Base-by-base conservation (phyloP, 2,888 invertebrate genomes). In the Agonopterix arenella region DNA sequence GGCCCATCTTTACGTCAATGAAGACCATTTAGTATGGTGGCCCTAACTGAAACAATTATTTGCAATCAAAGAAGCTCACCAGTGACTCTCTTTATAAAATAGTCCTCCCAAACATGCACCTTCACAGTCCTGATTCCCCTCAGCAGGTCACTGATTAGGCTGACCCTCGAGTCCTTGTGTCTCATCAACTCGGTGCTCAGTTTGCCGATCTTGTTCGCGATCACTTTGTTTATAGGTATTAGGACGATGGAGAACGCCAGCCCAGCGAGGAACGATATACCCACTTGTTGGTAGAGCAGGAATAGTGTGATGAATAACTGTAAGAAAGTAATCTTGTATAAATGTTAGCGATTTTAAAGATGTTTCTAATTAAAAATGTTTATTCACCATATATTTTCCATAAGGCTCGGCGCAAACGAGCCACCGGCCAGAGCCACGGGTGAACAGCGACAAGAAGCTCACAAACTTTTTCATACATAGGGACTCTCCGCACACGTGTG, bases 81-180 rank as follows among this genome's bases (percentile, higher is more conserved):
- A 62, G 91, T 84, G 47, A 96, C 92, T 74, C 90, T 91, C 37
- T 90, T 77, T 45, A 93, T 91, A 70, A 98, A 98, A 74, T 95
- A 93, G 52, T 94, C 92, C 80, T 99, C 98, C 98, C 98, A 98
- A 11, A 96, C 95, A 73, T 97, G 95, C 52, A 97, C 90, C 81
- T 99, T 99, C 36, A 99, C 93, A 8, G 95, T 94, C 60, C 95
- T 93, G 50, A 98, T 97, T 11, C 98, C 98, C 59, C 91, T 91
- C 52, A 99, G 88, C 55, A 97, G 90, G 84, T 99, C 98, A 46
- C 94, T 93, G 71, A 97, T 95, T 40, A 96, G 84, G 72, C 95
- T 94, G 11, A 99, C 95, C 60, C 99, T 91, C 16, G 91, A 89
- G 82, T 99, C 99, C 83, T 99, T 99, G 61, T 93, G 93, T 37